Percentiles rank a stretch among this genome's conserved stretches.
phyloP scores from a whole-genome alignment of 2,113 vertebrate species.

The Sinocyclocheilus grahami region DNA sequence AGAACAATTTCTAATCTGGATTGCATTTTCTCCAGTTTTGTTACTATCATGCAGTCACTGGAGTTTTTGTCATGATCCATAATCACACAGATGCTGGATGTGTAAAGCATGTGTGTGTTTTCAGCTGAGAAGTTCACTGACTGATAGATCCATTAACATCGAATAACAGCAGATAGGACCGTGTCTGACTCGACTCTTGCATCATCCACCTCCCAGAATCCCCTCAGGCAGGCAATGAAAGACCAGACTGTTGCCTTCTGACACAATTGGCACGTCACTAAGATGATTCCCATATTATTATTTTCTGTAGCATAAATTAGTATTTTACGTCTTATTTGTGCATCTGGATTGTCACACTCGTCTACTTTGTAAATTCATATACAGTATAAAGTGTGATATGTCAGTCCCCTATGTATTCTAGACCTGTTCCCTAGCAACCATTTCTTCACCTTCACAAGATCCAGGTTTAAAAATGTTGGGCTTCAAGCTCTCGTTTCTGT shows the following conservation, averaged over 20 bases:
- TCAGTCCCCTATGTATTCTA: conserved; percentile 5
- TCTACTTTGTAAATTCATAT: neutral
- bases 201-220: neutral
- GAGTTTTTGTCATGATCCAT: neutral
- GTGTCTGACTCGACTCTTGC: neutral
- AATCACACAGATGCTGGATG: neutral
- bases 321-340: neutral
- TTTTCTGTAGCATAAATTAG: neutral
- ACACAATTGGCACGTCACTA: neutral
- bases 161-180: neutral
- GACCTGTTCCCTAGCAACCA: conserved; percentile 70
- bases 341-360: neutral
- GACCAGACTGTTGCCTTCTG: neutral
- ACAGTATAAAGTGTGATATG: neutral
- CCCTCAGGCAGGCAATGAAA: neutral
- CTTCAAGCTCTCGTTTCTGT: neutral
- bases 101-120: neutral
- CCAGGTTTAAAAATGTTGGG: neutral
- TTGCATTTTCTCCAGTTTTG: neutral
- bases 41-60: neutral
- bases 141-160: neutral
- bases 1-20: neutral
- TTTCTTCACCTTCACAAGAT: neutral
- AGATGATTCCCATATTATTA: neutral
- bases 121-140: neutral